phyloP scores from a whole-genome alignment of 2,113 vertebrate species.

The Scortum barcoo region DNA sequence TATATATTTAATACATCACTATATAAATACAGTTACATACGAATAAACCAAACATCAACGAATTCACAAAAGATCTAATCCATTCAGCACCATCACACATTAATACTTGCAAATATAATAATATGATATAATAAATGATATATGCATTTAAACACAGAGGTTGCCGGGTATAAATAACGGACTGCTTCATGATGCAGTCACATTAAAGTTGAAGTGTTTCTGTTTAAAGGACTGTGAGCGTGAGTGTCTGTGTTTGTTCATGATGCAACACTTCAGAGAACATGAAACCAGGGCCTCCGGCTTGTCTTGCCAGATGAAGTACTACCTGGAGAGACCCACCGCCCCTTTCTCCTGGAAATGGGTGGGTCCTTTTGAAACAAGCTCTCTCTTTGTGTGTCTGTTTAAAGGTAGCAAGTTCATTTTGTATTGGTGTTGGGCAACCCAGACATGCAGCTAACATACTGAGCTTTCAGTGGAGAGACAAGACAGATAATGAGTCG shows the following conservation, averaged over 20 bases:
- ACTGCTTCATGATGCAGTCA: neutral
- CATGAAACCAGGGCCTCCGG: slow-evolving; percentile 44
- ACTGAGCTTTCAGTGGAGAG: neutral
- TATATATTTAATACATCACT: neutral
- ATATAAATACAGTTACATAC: neutral
- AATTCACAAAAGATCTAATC: neutral
- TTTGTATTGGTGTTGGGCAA: slow-evolving; percentile 20
- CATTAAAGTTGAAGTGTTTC: neutral
- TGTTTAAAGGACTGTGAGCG: neutral
- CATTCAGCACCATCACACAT: neutral
- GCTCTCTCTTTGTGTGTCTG: slow-evolving; percentile 10
- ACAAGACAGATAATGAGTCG: neutral
- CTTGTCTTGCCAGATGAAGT: slow-evolving; percentile 36
- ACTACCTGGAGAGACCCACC: slow-evolving; percentile 17
- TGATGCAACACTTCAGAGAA: neutral
- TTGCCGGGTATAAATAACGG: neutral
- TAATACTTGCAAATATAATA: no score
- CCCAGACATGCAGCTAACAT: neutral
- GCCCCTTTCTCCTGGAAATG: slow-evolving; percentile 24
- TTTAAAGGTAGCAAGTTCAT: neutral
- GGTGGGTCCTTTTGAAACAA: slow-evolving; percentile 34
- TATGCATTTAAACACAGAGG: neutral
- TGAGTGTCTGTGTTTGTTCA: neutral
- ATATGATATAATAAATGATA: neutral
- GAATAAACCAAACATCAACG: neutral